phyloP scores from a whole-genome alignment of 2,113 vertebrate genomes.

The Motacilla alba region DNA sequence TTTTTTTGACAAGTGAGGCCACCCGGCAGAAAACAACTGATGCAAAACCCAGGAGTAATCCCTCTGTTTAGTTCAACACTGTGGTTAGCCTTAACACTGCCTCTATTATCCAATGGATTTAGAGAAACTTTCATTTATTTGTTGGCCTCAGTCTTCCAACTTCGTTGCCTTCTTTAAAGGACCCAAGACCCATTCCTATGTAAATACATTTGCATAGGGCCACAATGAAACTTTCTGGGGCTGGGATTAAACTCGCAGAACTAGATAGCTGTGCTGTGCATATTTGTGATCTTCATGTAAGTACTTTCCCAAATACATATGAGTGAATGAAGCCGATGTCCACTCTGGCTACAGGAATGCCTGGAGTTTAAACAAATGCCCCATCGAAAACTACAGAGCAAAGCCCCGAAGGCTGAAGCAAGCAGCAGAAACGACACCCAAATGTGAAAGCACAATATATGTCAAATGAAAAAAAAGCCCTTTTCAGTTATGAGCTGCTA shows the following conservation, averaged over 20 bases:
- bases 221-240: conserved; percentile 78
- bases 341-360: neutral
- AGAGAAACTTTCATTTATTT: conserved; percentile 98
- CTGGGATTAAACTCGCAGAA: conserved; percentile 72
- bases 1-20: conserved; percentile 95
- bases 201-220: conserved; percentile 86
- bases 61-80: conserved; percentile 93
- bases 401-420: fast-evolving
- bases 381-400: neutral
- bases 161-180: conserved; percentile 80
- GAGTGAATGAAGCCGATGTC: conserved; percentile 51
- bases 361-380: conserved; percentile 14
- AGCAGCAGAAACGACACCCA: neutral
- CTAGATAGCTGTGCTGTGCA: conserved; percentile 53
- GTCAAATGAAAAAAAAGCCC: neutral
- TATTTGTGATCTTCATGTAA: conserved; percentile 74
- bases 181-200: conserved; percentile 81
- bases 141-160: conserved; percentile 87
- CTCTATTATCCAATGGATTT: conserved; percentile 99
- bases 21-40: conserved; percentile 99
- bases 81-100: conserved; percentile 98
- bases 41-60: conserved; percentile 98
- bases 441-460: neutral
- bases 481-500: neutral
- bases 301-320: conserved; percentile 66